phyloP scores from a whole-genome alignment of 2,113 vertebrate species.

The Aldabrachelys gigantea region DNA sequence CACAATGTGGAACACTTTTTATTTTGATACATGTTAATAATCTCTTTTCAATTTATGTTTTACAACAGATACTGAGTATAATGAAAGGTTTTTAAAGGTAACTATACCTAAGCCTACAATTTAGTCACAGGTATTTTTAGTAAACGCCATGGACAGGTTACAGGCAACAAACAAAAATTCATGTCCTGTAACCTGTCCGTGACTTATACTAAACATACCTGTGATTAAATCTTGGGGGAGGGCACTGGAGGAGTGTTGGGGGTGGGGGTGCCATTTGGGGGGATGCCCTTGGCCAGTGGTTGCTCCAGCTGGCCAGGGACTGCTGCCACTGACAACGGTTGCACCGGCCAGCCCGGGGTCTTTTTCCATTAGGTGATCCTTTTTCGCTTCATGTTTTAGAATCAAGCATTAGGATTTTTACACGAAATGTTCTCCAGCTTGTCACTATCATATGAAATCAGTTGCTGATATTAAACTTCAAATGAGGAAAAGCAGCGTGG shows the following conservation, averaged over 20 bases:
- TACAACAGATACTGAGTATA: not conserved
- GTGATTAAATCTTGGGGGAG: too few relatives aligned
- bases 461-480: not conserved
- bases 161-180: too few relatives aligned
- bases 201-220: too few relatives aligned
- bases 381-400: not conserved
- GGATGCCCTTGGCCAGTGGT: too few relatives aligned
- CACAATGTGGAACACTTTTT: not conserved
- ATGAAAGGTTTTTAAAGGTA: not conserved
- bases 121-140: too few relatives aligned
- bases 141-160: too few relatives aligned
- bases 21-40: not conserved
- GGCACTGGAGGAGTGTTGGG: too few relatives aligned
- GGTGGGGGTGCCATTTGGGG: too few relatives aligned
- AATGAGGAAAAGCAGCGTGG: not conserved
- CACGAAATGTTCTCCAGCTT: not conserved
- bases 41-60: not conserved
- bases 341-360: not conserved
- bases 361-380: not conserved
- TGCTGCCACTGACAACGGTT: too few relatives aligned
- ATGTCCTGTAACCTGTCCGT: too few relatives aligned
- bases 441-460: not conserved
- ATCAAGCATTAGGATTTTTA: not conserved
- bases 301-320: too few relatives aligned
- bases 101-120: not conserved